These are phyloP conservation scores for Orestias chungarensis DNA, from an alignment of 2,797 vertebrate species.

Conservation along the genomic window DNA sequence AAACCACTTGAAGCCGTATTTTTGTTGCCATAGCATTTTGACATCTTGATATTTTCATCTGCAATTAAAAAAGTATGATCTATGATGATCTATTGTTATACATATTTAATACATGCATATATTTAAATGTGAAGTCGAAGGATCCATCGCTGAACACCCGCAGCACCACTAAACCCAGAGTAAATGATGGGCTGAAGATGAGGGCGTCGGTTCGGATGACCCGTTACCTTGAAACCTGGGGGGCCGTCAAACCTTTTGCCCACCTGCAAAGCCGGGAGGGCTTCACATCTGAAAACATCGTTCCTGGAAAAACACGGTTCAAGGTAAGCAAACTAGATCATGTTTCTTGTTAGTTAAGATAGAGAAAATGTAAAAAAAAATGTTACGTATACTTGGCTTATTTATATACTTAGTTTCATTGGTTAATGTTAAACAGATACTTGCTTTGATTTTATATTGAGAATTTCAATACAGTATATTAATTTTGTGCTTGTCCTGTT, in stretches of 20 bases:
- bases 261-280: conserved; percentile 92
- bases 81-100: too few species aligned
- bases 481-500: conserved; percentile 27
- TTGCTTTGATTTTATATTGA: neutral
- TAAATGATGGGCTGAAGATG: conserved; percentile 92
- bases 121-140: conserved; percentile 81
- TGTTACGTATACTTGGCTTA: too few species aligned
- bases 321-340: conserved; percentile 76
- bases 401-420: too few species aligned
- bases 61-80: too few species aligned
- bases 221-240: conserved; percentile 97
- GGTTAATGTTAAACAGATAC: neutral
- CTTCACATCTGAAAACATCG: conserved; percentile 80
- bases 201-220: conserved; percentile 96
- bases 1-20: neutral
- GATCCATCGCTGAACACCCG: conserved; percentile 78
- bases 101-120: neutral
- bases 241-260: conserved; percentile 94
- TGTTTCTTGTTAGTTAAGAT: neutral
- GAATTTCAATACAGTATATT: neutral
- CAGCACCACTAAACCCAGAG: conserved; percentile 81
- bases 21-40: neutral
- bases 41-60: neutral
- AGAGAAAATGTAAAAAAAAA: too few species aligned
- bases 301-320: conserved; percentile 79